Conservation (phyloP, 2,797 vertebrate species). For the Austrolebias charrua region DNA sequence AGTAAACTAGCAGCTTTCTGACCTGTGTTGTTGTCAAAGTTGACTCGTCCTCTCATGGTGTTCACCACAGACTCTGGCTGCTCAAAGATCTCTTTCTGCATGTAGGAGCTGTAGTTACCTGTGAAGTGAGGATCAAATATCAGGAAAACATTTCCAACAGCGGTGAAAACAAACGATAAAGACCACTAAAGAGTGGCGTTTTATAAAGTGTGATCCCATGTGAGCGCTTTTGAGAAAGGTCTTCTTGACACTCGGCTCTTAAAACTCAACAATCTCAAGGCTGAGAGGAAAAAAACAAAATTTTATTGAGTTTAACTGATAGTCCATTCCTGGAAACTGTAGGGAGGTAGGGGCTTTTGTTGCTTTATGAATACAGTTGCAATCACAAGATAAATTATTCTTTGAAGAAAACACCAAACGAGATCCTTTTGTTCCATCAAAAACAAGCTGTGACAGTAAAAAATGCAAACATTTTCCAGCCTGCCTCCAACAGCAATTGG, state of each 20-base stretch:
- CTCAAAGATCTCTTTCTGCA: conserved; percentile 99
- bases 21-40: conserved; percentile 98
- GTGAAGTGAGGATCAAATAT: conserved; percentile 37
- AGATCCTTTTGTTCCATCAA: conserved; percentile 42
- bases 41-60: conserved; percentile 98
- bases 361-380: conserved; percentile 8
- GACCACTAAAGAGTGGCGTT: conserved; percentile 28
- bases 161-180: conserved; percentile 1
- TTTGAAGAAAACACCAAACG: conserved; percentile 13
- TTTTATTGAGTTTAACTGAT: conserved; percentile 26
- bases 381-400: background rate
- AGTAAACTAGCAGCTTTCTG: conserved; percentile 29
- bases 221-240: conserved; percentile 3
- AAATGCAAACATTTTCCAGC: conserved; percentile 40
- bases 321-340: conserved; percentile 14
- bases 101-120: conserved; percentile 98
- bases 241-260: conserved; percentile 33
- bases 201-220: conserved; percentile 39
- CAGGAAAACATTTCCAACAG: conserved; percentile 29
- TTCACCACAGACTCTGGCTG: conserved; percentile 98
- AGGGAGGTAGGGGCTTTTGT: conserved; percentile 3
- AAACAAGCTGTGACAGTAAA: conserved; percentile 41
- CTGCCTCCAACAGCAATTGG: conserved; percentile 61
- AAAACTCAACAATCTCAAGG: conserved; percentile 17
- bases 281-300: background rate